Evolutionary conservation across 2,888 invertebrate species (phyloP).

Genomic region (Ormyrus rosae): DNA sequence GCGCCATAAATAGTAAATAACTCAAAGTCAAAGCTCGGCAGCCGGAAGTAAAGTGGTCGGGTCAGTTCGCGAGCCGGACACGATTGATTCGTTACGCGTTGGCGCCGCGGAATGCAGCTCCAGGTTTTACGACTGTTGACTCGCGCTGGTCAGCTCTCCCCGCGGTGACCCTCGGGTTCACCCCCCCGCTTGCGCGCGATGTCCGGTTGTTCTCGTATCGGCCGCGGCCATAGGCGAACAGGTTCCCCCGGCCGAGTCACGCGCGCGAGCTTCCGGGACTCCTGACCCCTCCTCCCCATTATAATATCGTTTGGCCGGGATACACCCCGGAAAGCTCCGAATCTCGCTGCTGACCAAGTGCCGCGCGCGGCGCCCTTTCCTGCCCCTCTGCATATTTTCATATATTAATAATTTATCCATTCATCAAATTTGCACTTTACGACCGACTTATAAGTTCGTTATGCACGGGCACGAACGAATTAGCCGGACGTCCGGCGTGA

Average conservation of each 20-base stretch:
- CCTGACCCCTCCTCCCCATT: background rate
- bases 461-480: background rate
- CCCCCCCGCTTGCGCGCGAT: slow-evolving; percentile 60
- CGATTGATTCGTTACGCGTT: slow-evolving; percentile 60
- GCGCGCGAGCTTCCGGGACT: slow-evolving; percentile 23
- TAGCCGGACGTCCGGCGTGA: too few relatives aligned
- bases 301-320: slow-evolving; percentile 11
- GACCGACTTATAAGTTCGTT: background rate
- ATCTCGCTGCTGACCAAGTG: slow-evolving; percentile 15
- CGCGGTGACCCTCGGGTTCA: too few relatives aligned
- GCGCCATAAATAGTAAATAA: background rate
- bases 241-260: slow-evolving; percentile 20
- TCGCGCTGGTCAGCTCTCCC: slow-evolving; percentile 54
- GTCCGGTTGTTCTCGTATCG: slow-evolving; percentile 53
- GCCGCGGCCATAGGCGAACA: background rate
- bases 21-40: background rate
- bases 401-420: slow-evolving; percentile 45
- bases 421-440: slow-evolving; percentile 38
- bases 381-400: slow-evolving; percentile 46
- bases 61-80: too few relatives aligned
- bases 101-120: slow-evolving; percentile 54
- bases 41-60: too few relatives aligned
- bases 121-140: slow-evolving; percentile 66
- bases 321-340: background rate
- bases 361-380: too few relatives aligned